These are phyloP conservation scores for Atractosteus spatula DNA, from an alignment of 2,113 vertebrate genomes.

Conservation along the genomic window DNA sequence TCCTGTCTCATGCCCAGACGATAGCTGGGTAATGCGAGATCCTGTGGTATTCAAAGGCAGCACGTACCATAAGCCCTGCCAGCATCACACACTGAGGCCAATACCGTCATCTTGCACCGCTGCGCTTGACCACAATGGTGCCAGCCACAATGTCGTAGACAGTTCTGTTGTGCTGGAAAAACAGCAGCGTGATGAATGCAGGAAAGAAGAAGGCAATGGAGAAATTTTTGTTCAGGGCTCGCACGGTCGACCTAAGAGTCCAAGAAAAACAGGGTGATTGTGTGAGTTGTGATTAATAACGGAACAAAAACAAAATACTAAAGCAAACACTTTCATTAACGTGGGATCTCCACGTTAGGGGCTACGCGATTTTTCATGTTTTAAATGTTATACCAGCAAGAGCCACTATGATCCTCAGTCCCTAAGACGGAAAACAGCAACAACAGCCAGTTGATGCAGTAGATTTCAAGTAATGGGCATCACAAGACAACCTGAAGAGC, in stretches of 20 bases:
- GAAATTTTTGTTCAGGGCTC: constrained; percentile 96
- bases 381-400: too few species aligned
- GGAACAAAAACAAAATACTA: too few species aligned
- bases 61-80: constrained; percentile 6
- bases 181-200: constrained; percentile 90
- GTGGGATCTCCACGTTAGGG: background rate
- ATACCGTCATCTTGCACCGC: constrained; percentile 73
- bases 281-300: too few species aligned
- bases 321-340: too few species aligned
- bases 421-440: too few species aligned
- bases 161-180: constrained; percentile 95
- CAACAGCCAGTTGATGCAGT: too few species aligned
- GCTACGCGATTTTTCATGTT: too few species aligned
- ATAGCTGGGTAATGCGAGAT: background rate
- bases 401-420: too few species aligned
- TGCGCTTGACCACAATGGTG: constrained; percentile 90
- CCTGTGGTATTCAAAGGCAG: background rate
- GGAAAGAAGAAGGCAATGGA: constrained; percentile 95
- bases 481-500: too few species aligned
- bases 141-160: constrained; percentile 94
- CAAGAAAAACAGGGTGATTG: background rate
- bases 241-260: constrained; percentile 79
- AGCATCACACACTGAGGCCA: background rate
- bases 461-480: too few species aligned
- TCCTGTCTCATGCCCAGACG: background rate